These are phyloP conservation scores for Orchestes rusci DNA, from an alignment of 2,888 invertebrate species.

Conservation along the genomic window DNA sequence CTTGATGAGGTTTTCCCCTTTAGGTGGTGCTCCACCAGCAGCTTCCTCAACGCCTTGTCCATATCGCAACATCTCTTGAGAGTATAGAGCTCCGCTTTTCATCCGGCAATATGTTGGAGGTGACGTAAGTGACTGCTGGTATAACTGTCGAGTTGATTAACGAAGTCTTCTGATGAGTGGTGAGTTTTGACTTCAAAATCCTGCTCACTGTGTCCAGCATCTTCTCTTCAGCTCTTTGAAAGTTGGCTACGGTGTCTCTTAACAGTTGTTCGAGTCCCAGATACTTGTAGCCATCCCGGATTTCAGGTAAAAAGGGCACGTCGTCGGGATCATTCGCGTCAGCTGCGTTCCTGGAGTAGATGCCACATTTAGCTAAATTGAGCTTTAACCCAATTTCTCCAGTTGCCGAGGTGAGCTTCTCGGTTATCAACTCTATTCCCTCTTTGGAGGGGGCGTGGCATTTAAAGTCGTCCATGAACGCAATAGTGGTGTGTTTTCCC, in stretches of 20 bases:
- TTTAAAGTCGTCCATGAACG: constrained; percentile 2
- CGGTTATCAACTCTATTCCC: no score
- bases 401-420: background rate
- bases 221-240: no score
- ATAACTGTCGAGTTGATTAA: constrained; percentile 13
- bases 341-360: no score
- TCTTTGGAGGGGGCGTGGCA: constrained; percentile 1
- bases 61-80: constrained; percentile 8
- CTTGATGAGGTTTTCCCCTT: constrained; percentile 10
- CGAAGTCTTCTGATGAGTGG: constrained; percentile 11
- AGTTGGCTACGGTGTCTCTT: constrained; percentile 13
- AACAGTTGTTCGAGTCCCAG: constrained; percentile 15
- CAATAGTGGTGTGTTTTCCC: background rate
- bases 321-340: constrained; percentile 6
- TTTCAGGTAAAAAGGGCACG: constrained; percentile 8
- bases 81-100: constrained; percentile 10
- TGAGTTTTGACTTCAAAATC: constrained; percentile 8
- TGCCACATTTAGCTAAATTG: no score
- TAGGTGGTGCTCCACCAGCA: constrained; percentile 9
- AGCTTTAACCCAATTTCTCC: constrained; percentile 1
- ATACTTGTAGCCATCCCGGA: constrained; percentile 19
- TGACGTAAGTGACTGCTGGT: constrained; percentile 9
- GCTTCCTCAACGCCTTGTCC: no score
- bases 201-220: constrained; percentile 5
- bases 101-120: constrained; percentile 4